Base-by-base conservation (phyloP, 1,140 invertebrate species). In the Pseudomyrmex pallidus region DNA sequence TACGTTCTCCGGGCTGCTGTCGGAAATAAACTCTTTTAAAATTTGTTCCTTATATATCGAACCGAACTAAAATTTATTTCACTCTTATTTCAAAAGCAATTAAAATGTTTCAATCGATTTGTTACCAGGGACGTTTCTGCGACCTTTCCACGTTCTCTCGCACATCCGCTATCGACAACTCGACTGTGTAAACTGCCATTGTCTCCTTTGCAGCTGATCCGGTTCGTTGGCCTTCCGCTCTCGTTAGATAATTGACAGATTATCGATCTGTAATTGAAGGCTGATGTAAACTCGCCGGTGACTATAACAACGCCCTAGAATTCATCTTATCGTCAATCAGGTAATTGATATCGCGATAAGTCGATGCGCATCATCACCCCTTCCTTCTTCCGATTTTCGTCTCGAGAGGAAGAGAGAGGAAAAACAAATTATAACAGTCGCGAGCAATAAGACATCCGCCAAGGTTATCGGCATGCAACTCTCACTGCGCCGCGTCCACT, bases 401-500 rank as follows among this genome's bases (percentile, higher is more conserved):
- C 4, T 80, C 7, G 15, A 35, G 20, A 57, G 20, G 15, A 5
- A 80, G 35, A 35, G 35, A 35, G 35, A 35, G 5, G 7, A 35
- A 35, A 35, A 35, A 35, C 35, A 59, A 48, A 48, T n/a, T 80
- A 35, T 20, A 13, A 4, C 52, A 12, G 35, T 70, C 52, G 35
- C 35, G 20, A 70, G 20, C 61, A 54, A 72, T 72, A 80, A 80
- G 76, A 80, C 76, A 72, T 17, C 12, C 12, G 44, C 2, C 54
- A 80, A 80, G 76, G 76, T 52, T 80, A 2, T 13, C 48, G 22
- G 12, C 15, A 8, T 17, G 54, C 22, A 50, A 72, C 59, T 70
- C 44, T 80, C 66, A 25, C 8, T 50, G 15, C 57, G 15, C 57
- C 57, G 10, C 35, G 35, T 4, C 54, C 12, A 25, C 12, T 35